A percentile compares a stretch with the other conserved stretches of the same genome.
These are phyloP conservation scores for Rhagium mordax DNA, from an alignment of 2,888 invertebrate species.

Conservation along the genomic window DNA sequence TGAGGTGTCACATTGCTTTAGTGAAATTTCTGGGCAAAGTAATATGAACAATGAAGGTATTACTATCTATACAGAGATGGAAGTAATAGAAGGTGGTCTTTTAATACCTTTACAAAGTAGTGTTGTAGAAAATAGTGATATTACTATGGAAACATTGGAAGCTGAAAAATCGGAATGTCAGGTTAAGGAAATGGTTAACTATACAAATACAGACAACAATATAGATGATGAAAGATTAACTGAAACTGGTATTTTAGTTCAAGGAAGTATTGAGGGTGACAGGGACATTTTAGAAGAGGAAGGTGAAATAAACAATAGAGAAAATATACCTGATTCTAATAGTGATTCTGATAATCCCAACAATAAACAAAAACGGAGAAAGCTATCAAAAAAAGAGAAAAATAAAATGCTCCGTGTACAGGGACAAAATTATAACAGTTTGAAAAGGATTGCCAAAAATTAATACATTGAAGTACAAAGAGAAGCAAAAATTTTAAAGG, in stretches of 20 bases:
- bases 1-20: too few relatives aligned
- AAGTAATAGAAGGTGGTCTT: background rate
- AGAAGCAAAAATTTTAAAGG: slow-evolving; percentile 14
- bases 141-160: background rate
- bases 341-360: background rate
- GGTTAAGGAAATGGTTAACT: slow-evolving; percentile 3
- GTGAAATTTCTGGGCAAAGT: too few relatives aligned
- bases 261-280: too few relatives aligned
- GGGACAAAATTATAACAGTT: too few relatives aligned
- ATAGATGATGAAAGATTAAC: slow-evolving; percentile 6
- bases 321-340: slow-evolving; percentile 8
- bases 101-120: background rate
- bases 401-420: too few relatives aligned
- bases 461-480: slow-evolving; percentile 6
- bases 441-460: slow-evolving; percentile 9
- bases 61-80: too few relatives aligned
- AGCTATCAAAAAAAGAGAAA: too few relatives aligned
- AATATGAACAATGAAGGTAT: too few relatives aligned
- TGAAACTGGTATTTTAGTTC: background rate
- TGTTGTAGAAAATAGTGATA: slow-evolving; percentile 1
- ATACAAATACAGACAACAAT: background rate
- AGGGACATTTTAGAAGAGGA: background rate
- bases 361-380: too few relatives aligned
- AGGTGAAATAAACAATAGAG: background rate
- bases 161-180: background rate